Conservation (phyloP, 2,797 vertebrate species). For the Oceanodroma leucorhoa region DNA sequence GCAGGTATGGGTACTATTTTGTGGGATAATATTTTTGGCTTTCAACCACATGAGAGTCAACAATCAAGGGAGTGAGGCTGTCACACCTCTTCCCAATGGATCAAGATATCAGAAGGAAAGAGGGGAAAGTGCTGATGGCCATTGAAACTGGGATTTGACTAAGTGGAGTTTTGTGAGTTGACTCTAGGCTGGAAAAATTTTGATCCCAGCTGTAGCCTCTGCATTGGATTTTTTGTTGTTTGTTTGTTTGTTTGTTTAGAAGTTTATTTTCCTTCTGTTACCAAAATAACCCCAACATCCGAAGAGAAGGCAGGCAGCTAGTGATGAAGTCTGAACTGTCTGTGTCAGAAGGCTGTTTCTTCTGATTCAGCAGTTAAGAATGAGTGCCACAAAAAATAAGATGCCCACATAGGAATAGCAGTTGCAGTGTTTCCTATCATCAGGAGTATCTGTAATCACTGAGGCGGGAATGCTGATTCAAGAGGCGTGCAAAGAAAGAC, state of each 20-base stretch:
- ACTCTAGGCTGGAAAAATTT: background rate
- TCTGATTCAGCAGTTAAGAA: slow-evolving; percentile 40
- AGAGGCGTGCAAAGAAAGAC: slow-evolving; percentile 28
- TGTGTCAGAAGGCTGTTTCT: background rate
- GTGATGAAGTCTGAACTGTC: background rate
- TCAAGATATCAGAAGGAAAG: background rate
- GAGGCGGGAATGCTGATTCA: slow-evolving; percentile 46
- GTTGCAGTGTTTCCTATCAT: slow-evolving; percentile 18
- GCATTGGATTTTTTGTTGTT: background rate
- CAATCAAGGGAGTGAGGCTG: background rate
- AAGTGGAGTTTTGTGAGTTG: background rate
- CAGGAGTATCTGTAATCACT: slow-evolving; percentile 23
- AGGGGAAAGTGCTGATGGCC: background rate
- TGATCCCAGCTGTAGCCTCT: background rate
- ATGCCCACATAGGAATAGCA: slow-evolving; percentile 31
- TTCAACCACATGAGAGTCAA: background rate
- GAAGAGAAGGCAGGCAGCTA: background rate
- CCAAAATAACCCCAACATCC: background rate
- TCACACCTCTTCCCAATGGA: background rate
- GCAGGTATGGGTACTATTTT: background rate
- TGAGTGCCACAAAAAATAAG: slow-evolving; percentile 11
- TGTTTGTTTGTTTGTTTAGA: background rate
- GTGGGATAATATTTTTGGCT: background rate
- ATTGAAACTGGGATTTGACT: background rate
- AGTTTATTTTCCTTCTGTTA: background rate